These are phyloP conservation scores for Todiramphus chloris DNA, from an alignment of 2,113 vertebrate genomes.

Conservation along the genomic window DNA sequence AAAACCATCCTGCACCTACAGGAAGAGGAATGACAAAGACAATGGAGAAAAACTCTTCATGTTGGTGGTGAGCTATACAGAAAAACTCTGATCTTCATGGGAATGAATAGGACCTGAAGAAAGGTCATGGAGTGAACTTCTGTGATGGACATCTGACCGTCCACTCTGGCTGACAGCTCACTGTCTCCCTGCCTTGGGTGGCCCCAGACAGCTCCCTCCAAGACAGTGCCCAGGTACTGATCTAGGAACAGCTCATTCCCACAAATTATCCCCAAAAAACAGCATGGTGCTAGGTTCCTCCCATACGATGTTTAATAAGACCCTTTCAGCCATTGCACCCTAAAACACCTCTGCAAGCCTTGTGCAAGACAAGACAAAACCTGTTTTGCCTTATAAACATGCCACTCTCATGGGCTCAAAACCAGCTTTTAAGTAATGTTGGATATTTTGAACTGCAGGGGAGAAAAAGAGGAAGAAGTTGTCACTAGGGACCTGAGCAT, in stretches of 20 bases:
- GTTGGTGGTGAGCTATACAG: background rate
- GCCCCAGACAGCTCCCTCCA: background rate
- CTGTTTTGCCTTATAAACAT: background rate
- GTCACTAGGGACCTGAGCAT: background rate
- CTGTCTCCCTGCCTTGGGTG: background rate
- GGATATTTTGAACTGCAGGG: background rate
- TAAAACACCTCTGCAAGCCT: background rate
- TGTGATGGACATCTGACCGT: background rate
- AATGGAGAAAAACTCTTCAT: background rate
- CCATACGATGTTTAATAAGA: background rate
- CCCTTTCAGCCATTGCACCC: background rate
- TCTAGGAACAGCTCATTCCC: background rate
- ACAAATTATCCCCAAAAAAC: background rate
- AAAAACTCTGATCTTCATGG: background rate
- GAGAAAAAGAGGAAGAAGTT: background rate
- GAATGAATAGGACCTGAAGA: background rate
- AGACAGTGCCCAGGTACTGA: background rate
- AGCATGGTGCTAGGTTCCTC: background rate
- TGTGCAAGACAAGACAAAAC: accelerated
- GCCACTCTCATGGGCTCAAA: background rate
- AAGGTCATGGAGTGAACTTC: background rate
- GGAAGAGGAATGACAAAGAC: background rate
- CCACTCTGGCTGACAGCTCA: background rate
- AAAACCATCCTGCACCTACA: background rate
- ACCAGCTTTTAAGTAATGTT: background rate